Percentiles rank a stretch among this genome's conserved stretches.
Evolutionary conservation across 1,140 invertebrate genomes (phyloP).

Genomic region (Triops longicaudatus): DNA sequence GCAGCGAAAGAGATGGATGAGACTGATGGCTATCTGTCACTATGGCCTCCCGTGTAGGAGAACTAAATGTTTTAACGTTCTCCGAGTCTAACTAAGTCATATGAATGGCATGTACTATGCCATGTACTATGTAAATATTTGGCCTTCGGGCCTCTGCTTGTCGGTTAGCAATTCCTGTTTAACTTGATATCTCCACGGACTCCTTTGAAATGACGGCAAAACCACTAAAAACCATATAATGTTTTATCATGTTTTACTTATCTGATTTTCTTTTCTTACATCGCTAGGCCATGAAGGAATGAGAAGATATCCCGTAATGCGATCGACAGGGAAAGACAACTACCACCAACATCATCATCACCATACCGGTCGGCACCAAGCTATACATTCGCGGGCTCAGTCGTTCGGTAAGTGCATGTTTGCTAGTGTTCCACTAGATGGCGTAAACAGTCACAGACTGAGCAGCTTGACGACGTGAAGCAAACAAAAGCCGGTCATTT

Average conservation of each 20-base stretch:
- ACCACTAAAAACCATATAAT: not conserved
- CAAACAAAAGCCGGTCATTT: too few species aligned
- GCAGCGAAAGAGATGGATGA: slow-evolving; percentile 1
- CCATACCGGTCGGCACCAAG: not conserved
- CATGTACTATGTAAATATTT: not conserved
- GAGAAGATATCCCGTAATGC: not conserved
- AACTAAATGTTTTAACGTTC: not conserved
- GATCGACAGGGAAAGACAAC: not conserved
- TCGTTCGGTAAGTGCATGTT: not conserved
- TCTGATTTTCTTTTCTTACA: too few species aligned
- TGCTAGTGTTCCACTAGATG: too few species aligned
- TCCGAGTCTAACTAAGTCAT: not conserved
- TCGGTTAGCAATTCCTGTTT: not conserved
- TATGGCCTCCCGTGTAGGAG: not conserved
- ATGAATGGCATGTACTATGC: not conserved
- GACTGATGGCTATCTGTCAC: slow-evolving; percentile 9
- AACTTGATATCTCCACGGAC: not conserved
- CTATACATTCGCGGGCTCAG: not conserved
- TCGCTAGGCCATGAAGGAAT: slow-evolving; percentile 1
- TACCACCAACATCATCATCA: not conserved
- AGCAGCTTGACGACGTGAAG: too few species aligned
- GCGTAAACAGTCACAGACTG: too few species aligned
- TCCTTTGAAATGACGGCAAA: not conserved
- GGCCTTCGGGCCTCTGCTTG: not conserved
- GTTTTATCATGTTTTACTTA: too few species aligned